A percentile compares a stretch with the other conserved stretches of the same genome.
These are phyloP conservation scores for Perccottus glenii DNA, from an alignment of 2,113 vertebrate genomes.

Conservation along the genomic window DNA sequence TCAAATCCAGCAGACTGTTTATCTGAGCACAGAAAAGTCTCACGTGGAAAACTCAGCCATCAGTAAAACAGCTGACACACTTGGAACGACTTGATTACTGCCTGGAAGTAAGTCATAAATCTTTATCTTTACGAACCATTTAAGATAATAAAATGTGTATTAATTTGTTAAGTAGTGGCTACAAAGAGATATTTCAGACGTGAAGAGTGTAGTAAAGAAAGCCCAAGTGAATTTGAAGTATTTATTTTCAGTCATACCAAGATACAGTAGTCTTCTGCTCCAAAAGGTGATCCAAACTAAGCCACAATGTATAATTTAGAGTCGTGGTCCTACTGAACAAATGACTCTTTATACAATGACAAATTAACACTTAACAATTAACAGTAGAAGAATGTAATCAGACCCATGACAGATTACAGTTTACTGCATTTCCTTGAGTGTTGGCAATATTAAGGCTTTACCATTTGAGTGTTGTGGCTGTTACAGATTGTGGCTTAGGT, in stretches of 20 bases:
- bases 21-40: not conserved
- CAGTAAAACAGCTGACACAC: constrained; percentile 4
- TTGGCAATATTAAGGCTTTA: constrained; percentile 44
- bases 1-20: constrained; percentile 23
- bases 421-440: constrained; percentile 17
- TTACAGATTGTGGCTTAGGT: constrained; percentile 69
- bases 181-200: too few species aligned
- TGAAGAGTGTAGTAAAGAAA: too few species aligned
- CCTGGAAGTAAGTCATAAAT: not conserved
- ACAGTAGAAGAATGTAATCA: constrained; percentile 33
- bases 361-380: constrained; percentile 43
- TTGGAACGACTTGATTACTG: not conserved
- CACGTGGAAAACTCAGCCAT: constrained; percentile 11
- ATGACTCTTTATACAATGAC: constrained; percentile 32
- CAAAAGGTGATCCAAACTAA: constrained; percentile 63
- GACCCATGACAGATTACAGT: constrained; percentile 10
- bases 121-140: too few species aligned
- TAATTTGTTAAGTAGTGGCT: too few species aligned
- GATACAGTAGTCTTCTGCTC: constrained; percentile 56
- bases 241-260: constrained; percentile 75
- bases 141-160: too few species aligned
- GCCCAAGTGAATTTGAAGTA: constrained; percentile 46
- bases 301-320: constrained; percentile 56
- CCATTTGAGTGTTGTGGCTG: constrained; percentile 26
- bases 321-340: constrained; percentile 22